Percentiles rank a stretch among this genome's conserved stretches.
These are phyloP conservation scores for Caerostris extrusa DNA, from an alignment of 1,140 invertebrate species.

Conservation along the genomic window DNA sequence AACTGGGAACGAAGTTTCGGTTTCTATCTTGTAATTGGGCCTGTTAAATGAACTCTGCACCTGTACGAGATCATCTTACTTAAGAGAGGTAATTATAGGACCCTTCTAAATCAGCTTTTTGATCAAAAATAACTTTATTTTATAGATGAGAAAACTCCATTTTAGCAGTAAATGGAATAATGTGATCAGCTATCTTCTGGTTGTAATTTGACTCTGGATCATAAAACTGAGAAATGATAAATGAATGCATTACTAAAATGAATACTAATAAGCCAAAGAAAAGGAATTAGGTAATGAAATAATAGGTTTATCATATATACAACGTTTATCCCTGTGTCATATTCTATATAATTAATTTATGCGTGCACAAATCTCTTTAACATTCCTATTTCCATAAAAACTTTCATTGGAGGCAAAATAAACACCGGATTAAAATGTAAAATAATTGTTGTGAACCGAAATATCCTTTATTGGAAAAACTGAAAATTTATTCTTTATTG, in stretches of 20 bases:
- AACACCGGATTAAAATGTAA: too few relatives aligned
- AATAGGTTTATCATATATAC: neutral
- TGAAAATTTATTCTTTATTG: too few relatives aligned
- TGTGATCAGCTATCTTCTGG: neutral
- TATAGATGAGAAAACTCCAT: conserved; percentile 35
- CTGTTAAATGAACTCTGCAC: conserved; percentile 64
- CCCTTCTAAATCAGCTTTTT: conserved; percentile 31
- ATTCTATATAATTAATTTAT: neutral
- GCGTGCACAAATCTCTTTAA: neutral
- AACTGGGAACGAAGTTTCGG: neutral
- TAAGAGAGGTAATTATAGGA: conserved; percentile 55
- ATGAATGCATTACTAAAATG: conserved; percentile 58
- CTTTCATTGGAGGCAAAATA: neutral
- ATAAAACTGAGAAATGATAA: conserved; percentile 55
- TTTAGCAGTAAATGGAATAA: conserved; percentile 37
- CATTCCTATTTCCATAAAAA: neutral
- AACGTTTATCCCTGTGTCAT: neutral
- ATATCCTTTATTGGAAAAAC: too few relatives aligned
- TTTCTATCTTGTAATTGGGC: conserved; percentile 67
- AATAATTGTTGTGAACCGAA: too few relatives aligned
- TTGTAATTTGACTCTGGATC: conserved; percentile 25
- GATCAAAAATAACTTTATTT: conserved; percentile 61
- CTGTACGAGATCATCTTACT: conserved; percentile 17
- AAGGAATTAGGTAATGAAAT: conserved; percentile 60
- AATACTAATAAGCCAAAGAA: conserved; percentile 43